Percentiles rank a stretch among this genome's conserved stretches.
Conservation (phyloP, 1,140 invertebrate genomes). For the Drosophila arizonae region DNA sequence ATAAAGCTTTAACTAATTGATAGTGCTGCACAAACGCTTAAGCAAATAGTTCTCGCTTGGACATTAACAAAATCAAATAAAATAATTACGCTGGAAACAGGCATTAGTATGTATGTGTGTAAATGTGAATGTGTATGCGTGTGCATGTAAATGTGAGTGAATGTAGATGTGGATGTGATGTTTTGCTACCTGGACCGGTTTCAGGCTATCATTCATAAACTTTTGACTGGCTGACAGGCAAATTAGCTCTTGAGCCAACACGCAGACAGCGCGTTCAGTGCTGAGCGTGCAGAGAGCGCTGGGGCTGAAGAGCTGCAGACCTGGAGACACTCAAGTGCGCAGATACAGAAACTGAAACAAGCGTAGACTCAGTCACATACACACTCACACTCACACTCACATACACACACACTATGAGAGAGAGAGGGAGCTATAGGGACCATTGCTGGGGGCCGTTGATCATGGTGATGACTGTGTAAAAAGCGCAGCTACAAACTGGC, state of each 20-base stretch:
- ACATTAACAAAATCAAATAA: slow-evolving; percentile 59
- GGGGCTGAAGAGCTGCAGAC: slow-evolving; percentile 51
- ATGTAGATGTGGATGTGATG: neutral
- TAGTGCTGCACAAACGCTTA: slow-evolving; percentile 40
- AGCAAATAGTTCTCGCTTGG: slow-evolving; percentile 23
- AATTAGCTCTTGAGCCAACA: slow-evolving; percentile 80
- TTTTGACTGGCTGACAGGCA: slow-evolving; percentile 71
- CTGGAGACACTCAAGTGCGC: slow-evolving; percentile 38
- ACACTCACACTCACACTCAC: slow-evolving; percentile 4
- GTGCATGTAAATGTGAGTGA: neutral
- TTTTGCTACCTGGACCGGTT: slow-evolving; percentile 50
- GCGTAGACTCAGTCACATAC: slow-evolving; percentile 21
- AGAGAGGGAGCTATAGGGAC: neutral
- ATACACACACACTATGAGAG: neutral
- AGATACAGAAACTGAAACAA: slow-evolving; percentile 30
- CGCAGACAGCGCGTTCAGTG: slow-evolving; percentile 53
- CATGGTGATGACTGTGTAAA: slow-evolving; percentile 73
- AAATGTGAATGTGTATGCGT: neutral
- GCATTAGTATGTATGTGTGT: neutral
- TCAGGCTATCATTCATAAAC: slow-evolving; percentile 76
- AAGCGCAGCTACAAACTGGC: slow-evolving; percentile 74
- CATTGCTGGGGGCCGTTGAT: slow-evolving; percentile 53
- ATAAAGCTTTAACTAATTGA: slow-evolving; percentile 74
- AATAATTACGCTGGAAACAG: slow-evolving; percentile 27
- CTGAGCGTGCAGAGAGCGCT: slow-evolving; percentile 37